A percentile compares a stretch with the other conserved stretches of the same genome.
Evolutionary conservation across 2,888 invertebrate species (phyloP).

Genomic region (Syrphus vitripennis): DNA sequence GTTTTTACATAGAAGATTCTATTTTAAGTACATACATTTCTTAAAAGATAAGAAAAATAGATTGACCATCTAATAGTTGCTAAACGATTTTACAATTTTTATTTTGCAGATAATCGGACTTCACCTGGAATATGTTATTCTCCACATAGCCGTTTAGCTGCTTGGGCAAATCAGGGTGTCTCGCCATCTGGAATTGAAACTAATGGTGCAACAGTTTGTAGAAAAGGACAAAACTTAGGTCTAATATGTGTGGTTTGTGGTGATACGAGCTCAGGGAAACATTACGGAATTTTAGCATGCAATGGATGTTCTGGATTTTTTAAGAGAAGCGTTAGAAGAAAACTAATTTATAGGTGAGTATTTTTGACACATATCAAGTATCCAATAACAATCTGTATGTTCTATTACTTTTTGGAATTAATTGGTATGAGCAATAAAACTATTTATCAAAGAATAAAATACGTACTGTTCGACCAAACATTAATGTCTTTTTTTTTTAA

Average conservation of each 20-base stretch:
- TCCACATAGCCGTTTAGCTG: constrained; percentile 78
- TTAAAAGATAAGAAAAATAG: not conserved
- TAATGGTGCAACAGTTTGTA: constrained; percentile 73
- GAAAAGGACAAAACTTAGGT: constrained; percentile 86
- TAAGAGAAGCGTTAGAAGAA: constrained; percentile 96
- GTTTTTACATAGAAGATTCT: not conserved
- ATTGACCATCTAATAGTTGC: not conserved
- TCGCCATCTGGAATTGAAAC: constrained; percentile 73
- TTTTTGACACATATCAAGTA: not conserved
- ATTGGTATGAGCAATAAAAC: not conserved
- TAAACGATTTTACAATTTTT: not conserved
- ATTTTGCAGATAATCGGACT: constrained; percentile 76
- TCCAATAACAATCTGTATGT: no score
- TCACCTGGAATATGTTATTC: constrained; percentile 78
- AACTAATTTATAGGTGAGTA: constrained; percentile 96
- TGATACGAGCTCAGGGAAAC: constrained; percentile 98
- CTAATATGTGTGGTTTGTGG: constrained; percentile 98
- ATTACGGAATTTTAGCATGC: constrained; percentile 98
- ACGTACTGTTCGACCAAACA: no score
- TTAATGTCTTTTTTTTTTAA: not conserved
- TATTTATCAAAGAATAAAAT: not conserved
- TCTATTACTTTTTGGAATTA: not conserved
- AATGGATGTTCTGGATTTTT: constrained; percentile 99
- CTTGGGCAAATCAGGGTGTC: constrained; percentile 79
- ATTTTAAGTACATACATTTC: not conserved